phyloP scores from a whole-genome alignment of 1,140 invertebrate species.

The Lasioglossum baleicum region DNA sequence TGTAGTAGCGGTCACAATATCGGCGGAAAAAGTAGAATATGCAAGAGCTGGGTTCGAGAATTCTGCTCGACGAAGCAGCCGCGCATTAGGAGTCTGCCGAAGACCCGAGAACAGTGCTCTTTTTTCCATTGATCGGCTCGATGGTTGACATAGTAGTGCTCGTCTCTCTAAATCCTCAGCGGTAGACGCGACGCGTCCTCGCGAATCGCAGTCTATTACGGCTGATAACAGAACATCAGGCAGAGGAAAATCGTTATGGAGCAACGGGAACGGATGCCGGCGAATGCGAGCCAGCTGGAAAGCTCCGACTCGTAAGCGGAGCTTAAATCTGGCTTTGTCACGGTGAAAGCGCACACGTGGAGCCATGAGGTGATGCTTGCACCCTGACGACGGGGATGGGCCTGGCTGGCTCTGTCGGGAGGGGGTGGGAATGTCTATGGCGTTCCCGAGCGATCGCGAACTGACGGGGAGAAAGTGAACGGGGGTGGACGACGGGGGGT shows the following conservation, averaged over 20 bases:
- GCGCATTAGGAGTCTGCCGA: too few species aligned
- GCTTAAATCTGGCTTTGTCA: constrained; percentile 74
- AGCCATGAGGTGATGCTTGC: constrained; percentile 55
- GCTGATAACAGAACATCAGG: constrained; percentile 41
- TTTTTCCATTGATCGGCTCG: too few species aligned
- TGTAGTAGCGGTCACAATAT: too few species aligned
- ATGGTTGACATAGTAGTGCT: too few species aligned
- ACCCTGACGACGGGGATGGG: constrained; percentile 1
- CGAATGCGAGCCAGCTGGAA: constrained; percentile 55
- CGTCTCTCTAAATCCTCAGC: too few species aligned
- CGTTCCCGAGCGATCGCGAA: constrained; percentile 9
- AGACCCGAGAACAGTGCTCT: too few species aligned
- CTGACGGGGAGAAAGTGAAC: not conserved
- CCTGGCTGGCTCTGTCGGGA: not conserved
- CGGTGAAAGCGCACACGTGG: constrained; percentile 61
- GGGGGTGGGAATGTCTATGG: constrained; percentile 11
- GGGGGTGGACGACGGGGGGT: not conserved
- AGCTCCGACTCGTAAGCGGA: constrained; percentile 67
- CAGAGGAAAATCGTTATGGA: constrained; percentile 29
- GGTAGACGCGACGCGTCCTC: not conserved
- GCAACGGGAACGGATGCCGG: not conserved
- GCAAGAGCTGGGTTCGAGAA: too few species aligned
- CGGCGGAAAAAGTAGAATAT: too few species aligned
- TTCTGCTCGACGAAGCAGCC: too few species aligned
- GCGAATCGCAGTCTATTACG: constrained; percentile 38